Conservation (phyloP, 2,797 vertebrate species). For the Orestias chungarensis region DNA sequence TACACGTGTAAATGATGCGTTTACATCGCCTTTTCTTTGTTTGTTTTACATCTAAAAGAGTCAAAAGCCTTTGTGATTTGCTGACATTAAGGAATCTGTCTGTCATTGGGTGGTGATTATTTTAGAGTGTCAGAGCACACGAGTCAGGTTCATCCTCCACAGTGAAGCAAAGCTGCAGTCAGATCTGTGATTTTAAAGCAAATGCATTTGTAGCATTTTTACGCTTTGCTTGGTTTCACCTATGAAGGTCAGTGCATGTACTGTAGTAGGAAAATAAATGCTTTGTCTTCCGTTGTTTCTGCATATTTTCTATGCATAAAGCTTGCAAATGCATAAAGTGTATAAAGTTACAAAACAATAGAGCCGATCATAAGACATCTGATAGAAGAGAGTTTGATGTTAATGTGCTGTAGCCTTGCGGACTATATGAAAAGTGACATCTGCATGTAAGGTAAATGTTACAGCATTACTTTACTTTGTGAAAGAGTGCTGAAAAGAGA, state of each 20-base stretch:
- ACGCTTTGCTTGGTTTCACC: slow-evolving; percentile 65
- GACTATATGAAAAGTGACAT: slow-evolving; percentile 9
- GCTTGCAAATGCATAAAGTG: slow-evolving; percentile 61
- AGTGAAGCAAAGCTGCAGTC: slow-evolving; percentile 34
- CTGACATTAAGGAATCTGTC: slow-evolving; percentile 14
- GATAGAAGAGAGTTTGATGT: slow-evolving; percentile 25
- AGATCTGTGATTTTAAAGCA: slow-evolving; percentile 40
- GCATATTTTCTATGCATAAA: slow-evolving; percentile 68
- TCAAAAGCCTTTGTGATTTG: slow-evolving; percentile 28
- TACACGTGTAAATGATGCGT: slow-evolving; percentile 34
- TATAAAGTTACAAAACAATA: slow-evolving; percentile 40
- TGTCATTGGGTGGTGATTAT: slow-evolving; percentile 22
- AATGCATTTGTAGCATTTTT: slow-evolving; percentile 55
- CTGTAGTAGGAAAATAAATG: slow-evolving; percentile 71
- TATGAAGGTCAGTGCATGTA: slow-evolving; percentile 66
- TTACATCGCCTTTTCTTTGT: slow-evolving; percentile 15
- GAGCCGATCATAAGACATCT: slow-evolving; percentile 44
- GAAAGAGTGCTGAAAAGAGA: slow-evolving; percentile 11
- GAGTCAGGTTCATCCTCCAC: slow-evolving; percentile 31
- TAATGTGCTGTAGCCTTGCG: slow-evolving; percentile 13
- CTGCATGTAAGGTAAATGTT: slow-evolving; percentile 20
- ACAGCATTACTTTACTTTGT: slow-evolving; percentile 9
- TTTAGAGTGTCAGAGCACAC: slow-evolving; percentile 57
- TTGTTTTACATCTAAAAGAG: slow-evolving; percentile 17
- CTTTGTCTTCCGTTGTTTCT: slow-evolving; percentile 58